Evolutionary conservation across 2,797 vertebrate species (phyloP), one percentile per base, ranked within the genome.

Genomic region (Crypturellus tataupa): DNA sequence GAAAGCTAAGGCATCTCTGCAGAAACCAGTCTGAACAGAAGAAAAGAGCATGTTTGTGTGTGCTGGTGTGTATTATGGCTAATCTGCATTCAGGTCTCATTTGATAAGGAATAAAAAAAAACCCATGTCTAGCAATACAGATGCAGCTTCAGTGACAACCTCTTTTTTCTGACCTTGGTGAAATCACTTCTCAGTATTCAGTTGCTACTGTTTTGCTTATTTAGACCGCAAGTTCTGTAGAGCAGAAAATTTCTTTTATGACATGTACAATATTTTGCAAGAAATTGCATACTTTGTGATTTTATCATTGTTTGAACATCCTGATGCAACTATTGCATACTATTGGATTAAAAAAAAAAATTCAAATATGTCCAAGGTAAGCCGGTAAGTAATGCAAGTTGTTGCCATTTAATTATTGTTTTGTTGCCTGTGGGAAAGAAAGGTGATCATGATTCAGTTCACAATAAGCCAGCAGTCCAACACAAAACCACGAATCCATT

Each of bases 401-500:
- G 5, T 40, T 88, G 27, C 5, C 23, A 46, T 82, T 77, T 78
- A 12, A 49, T 65, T 60, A 10, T 42, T 49, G 23, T 64, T 37
- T 62, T 84, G 53, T 63, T 92, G 62, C 21, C 27, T 70, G 51
- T 85, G 24, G 82, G 40, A 91, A 90, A 86, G 59, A 83, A 71
- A 27, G 79, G 14, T 59, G n/a, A 6, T 73, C 47, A 87, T n/a
- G 63, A 51, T 85, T 85, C 72, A 78, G 68, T 71, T 94, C 88
- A 90, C 92, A 89, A 6, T 87, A 87, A 89, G 7, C 58, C 55
- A 10, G 8, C 31, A 62, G 62, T 12, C 6, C 76, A 71, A 72
- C 72, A 90, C 69, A 93, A 89, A 94, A 87, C 15, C 31, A 87
- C 12, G 9, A 31, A 80, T 63, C 39, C 20, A 7, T 72, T 94